These are phyloP conservation scores for Brachyhypopomus occidentalis DNA, from an alignment of 2,113 vertebrate species.

Conservation along the genomic window DNA sequence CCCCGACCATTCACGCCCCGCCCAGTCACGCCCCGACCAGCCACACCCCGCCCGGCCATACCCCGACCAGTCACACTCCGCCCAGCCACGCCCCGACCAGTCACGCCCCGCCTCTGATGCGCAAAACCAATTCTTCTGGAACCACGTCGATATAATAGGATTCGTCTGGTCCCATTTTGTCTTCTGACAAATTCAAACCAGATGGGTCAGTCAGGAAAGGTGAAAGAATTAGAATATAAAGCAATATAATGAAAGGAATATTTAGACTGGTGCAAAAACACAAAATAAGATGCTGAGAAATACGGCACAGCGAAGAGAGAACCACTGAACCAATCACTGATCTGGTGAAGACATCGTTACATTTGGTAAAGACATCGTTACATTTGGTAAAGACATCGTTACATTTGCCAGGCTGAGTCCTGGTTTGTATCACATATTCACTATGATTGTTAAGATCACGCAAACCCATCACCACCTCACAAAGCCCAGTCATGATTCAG, in stretches of 20 bases:
- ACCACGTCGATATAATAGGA: constrained; percentile 56
- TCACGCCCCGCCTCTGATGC: neutral
- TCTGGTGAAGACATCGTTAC: neutral
- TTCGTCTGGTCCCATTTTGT: constrained; percentile 58
- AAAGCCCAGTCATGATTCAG: neutral
- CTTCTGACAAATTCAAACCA: constrained; percentile 48
- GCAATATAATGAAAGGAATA: constrained; percentile 8
- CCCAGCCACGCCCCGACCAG: too few species aligned
- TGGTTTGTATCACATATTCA: neutral
- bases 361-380: neutral
- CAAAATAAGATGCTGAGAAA: neutral
- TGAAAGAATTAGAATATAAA: constrained; percentile 45
- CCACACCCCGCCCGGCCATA: neutral
- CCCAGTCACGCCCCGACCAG: neutral
- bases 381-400: neutral
- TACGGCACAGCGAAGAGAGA: neutral
- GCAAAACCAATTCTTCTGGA: constrained; percentile 57
- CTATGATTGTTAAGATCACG: neutral
- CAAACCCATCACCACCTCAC: neutral
- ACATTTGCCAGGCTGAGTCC: neutral
- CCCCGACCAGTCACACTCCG: neutral
- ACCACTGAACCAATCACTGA: neutral
- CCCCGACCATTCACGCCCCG: neutral
- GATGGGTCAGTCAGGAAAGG: constrained; percentile 45
- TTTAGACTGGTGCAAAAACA: neutral